Conservation (phyloP, 2,888 invertebrate species). For the Cyclophora punctaria region DNA sequence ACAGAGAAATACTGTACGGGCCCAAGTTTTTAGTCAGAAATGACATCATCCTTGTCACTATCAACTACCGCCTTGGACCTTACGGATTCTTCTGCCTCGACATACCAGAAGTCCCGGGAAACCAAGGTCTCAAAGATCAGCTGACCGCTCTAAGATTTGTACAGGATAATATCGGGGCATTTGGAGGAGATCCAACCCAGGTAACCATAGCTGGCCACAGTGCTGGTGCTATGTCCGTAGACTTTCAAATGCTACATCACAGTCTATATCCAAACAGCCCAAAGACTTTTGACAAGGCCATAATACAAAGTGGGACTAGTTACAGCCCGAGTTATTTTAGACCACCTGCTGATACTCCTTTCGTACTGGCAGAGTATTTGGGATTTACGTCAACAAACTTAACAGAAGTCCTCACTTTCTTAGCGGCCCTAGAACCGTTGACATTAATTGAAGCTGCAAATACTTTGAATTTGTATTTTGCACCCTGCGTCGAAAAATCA, state of each 20-base stretch:
- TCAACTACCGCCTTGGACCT: slow-evolving; percentile 42
- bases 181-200: slow-evolving; percentile 40
- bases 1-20: slow-evolving; percentile 21
- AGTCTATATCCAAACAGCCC: too few species aligned
- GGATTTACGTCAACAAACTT: slow-evolving; percentile 23
- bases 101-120: slow-evolving; percentile 43
- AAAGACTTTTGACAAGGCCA: slow-evolving; percentile 24
- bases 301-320: slow-evolving; percentile 34
- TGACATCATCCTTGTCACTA: slow-evolving; percentile 31
- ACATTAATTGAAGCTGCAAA: slow-evolving; percentile 23
- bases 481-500: slow-evolving; percentile 29
- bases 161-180: slow-evolving; percentile 37
- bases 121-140: slow-evolving; percentile 50
- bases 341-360: slow-evolving; percentile 22
- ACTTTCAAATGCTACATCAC: slow-evolving; percentile 31
- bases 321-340: slow-evolving; percentile 10
- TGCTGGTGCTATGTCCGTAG: slow-evolving; percentile 38
- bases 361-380: slow-evolving; percentile 27
- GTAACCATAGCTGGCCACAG: slow-evolving; percentile 44
- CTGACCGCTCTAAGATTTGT: slow-evolving; percentile 39
- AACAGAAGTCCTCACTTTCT: slow-evolving; percentile 27
- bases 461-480: slow-evolving; percentile 15
- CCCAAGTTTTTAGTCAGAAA: slow-evolving; percentile 36
- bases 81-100: slow-evolving; percentile 53
- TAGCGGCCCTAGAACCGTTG: slow-evolving; percentile 22